A percentile compares a stretch with the other conserved stretches of the same genome.
These are phyloP conservation scores for Pygocentrus nattereri DNA, from an alignment of 2,797 vertebrate species.

Conservation along the genomic window DNA sequence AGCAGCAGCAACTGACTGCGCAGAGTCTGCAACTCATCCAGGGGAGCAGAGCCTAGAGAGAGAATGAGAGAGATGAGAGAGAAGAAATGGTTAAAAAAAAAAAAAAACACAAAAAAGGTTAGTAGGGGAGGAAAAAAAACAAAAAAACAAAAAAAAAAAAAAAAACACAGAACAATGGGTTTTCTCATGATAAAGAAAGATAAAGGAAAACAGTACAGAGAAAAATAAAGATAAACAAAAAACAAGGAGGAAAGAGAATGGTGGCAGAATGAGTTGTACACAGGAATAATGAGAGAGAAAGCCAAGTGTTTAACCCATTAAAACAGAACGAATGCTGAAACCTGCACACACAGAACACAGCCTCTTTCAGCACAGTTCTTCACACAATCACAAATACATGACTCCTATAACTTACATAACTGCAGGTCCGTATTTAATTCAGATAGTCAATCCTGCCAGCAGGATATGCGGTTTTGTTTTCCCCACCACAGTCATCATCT, in stretches of 20 bases:
- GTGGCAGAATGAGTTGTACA: background rate
- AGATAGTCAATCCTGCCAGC: background rate
- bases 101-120: no score
- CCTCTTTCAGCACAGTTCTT: slow-evolving; percentile 18
- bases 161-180: background rate
- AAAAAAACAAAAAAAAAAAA: background rate
- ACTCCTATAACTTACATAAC: slow-evolving; percentile 60
- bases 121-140: no score
- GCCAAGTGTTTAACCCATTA: background rate
- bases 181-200: background rate
- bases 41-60: slow-evolving; percentile 87
- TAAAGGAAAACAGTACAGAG: no score
- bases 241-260: background rate
- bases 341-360: slow-evolving; percentile 3
- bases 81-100: background rate
- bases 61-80: background rate
- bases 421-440: slow-evolving; percentile 53
- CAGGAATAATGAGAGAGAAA: background rate
- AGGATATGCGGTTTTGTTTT: background rate
- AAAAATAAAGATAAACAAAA: background rate
- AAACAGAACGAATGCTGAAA: background rate
- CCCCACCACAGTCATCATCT: slow-evolving; percentile 49
- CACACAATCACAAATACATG: slow-evolving; percentile 51
- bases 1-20: slow-evolving; percentile 93
- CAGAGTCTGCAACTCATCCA: slow-evolving; percentile 93